Evolutionary conservation across 2,113 vertebrate genomes (phyloP), one percentile per base, ranked within the genome.

Genomic region (Myanophis thanlyinensis): DNA sequence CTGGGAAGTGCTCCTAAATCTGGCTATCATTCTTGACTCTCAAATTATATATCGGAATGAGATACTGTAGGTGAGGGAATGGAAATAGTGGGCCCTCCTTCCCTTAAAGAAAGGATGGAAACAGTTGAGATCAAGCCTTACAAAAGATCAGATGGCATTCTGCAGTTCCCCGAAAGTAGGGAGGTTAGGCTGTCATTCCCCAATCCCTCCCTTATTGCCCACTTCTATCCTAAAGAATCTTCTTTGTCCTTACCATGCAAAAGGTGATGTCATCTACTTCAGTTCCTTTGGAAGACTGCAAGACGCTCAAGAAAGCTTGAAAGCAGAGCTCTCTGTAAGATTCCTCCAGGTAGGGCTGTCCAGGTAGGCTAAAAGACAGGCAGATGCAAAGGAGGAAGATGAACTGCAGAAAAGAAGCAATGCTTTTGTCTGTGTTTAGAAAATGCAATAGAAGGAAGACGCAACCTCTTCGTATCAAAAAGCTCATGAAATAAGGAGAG

Each of bases 341-440:
- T 49, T 99, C 99, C 59, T 99, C 99, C 96, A 99, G 94, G 93
- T 97, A 98, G 0, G 98, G 97, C 96, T 99, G 98, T 44, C 98
- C 99, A 25, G 99, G 98, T 44, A 98, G 96, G 93, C 99, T 99
- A 89, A 40, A 94, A 97, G 46, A 92, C 35, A 80, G 18, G 73
- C 18, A 85, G 18, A 67, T 3, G 2, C 6, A 88, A 25, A 53
- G 20, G 25, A 49, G 30, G 23, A 54, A 18, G 35, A 23, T 25
- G 15, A 49, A 3, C 18, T 15, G 11, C 30, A 84, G 30, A 20
- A 35, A 89, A 85, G 59, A 9, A 25, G n/a, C 1, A 80, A 80
- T 9, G 6, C 35, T 80, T 67, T 48, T 23, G 53, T 40, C 49
- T 9, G n/a, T 27, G 23, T 18, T 44, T 30, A 46, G 35, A 35